Evolutionary conservation across 2,888 invertebrate species (phyloP), one percentile per base, ranked within the genome.

Genomic region (Agapetus fuscipes): DNA sequence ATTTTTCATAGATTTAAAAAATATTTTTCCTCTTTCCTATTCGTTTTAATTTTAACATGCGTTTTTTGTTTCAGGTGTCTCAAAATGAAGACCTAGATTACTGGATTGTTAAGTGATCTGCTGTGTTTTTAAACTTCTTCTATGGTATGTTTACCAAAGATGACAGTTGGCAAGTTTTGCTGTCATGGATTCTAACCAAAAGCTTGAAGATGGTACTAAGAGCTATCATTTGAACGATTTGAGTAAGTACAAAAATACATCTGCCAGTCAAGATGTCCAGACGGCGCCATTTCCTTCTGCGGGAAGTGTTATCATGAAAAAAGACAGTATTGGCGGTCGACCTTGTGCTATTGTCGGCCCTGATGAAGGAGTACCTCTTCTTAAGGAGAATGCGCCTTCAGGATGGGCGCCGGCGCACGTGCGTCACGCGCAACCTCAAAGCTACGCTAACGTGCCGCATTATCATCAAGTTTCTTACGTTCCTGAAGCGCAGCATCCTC

Each of bases 331-430:
- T 12, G 20, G 28, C 1, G 10, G 30, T 7, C 33, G 70, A 45
- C 70, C 70, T 37, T 71, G 70, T 53, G 70, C 70, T 49, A 63
- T 71, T 49, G 69, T 70, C 51, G 70, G 69, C 15, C 70, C 70
- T 10, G 70, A 69, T 52, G 54, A 68, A 49, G 57, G 66, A 36
- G 52, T 65, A 39, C 64, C 63, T 37, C 62, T 62, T 50, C 66
- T 63, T 52, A 51, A 53, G 32, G 50, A 57, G 41, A 49, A 52
- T 11, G 66, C 63, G 37, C 55, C 59, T 51, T 68, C 69, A 66
- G 50, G 1, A 20, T 6, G 20, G 20, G 20, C 20, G 11, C 28
- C 28, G 28, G 4, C 28, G 4, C 6, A 12, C n/a, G 6, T 12
- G 11, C 28, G n/a, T 4, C 13, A 12, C 6, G n/a, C 28, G 28